These are phyloP conservation scores for Tenthredo livida DNA, from an alignment of 2,888 invertebrate species.

Conservation along the genomic window DNA sequence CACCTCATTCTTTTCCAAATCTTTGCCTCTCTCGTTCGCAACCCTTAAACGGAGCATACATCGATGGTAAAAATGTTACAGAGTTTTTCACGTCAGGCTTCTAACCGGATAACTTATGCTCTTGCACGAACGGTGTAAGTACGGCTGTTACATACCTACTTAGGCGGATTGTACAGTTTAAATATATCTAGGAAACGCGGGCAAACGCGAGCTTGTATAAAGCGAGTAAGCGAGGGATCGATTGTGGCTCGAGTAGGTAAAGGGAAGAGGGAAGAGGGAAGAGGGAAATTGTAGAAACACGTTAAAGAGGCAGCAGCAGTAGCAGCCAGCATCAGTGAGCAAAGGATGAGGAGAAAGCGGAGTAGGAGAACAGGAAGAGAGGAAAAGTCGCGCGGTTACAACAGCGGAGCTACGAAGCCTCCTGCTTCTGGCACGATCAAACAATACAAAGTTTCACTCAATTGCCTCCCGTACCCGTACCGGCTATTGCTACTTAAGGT, in stretches of 20 bases:
- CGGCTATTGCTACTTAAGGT: conserved; percentile 37
- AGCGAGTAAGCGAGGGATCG: conserved; percentile 1
- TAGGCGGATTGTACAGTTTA: not conserved
- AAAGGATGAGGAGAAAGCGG: conserved; percentile 20
- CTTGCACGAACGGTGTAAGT: not conserved
- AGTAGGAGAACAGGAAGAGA: conserved; percentile 22
- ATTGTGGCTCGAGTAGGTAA: not conserved
- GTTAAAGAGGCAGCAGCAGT: not conserved
- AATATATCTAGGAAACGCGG: not conserved
- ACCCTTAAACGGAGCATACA: not conserved
- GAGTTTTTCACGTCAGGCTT: not conserved
- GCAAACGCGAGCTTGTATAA: not conserved
- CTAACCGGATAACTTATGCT: conserved; percentile 4
- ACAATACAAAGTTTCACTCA: conserved; percentile 53
- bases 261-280: not conserved
- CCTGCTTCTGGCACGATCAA: conserved; percentile 47
- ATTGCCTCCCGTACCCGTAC: conserved; percentile 20
- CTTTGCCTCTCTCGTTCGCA: not conserved
- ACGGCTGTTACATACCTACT: not conserved
- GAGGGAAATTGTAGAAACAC: not conserved
- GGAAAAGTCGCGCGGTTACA: conserved; percentile 30
- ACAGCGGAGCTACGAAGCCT: not conserved
- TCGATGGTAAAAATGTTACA: not conserved
- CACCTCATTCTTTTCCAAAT: not conserved
- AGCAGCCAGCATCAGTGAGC: not conserved